Conservation (phyloP, 2,113 vertebrate species). For the Leptodactylus fuscus region DNA sequence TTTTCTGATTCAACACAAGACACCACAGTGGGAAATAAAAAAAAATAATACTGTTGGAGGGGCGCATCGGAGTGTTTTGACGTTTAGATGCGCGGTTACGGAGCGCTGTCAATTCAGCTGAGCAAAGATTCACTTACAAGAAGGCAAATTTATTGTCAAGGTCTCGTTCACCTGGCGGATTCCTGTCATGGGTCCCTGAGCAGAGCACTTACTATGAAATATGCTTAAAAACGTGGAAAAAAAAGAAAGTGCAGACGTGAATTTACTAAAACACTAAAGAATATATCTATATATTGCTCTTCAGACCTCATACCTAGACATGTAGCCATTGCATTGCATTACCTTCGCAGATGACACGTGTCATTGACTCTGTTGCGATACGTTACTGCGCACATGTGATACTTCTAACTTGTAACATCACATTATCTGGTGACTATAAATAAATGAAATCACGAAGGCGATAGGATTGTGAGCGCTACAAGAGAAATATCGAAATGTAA, state of each 20-base stretch:
- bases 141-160: constrained; percentile 14
- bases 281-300: not conserved
- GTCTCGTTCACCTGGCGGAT: not conserved
- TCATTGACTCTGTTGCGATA: not conserved
- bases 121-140: constrained; percentile 25
- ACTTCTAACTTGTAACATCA: not conserved
- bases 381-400: too few relatives aligned
- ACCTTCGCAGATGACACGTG: not conserved
- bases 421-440: too few relatives aligned
- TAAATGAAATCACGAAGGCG: not conserved
- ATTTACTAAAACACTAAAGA: not conserved
- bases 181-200: constrained; percentile 11
- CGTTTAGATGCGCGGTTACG: constrained; percentile 6
- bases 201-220: constrained; percentile 1
- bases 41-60: not conserved
- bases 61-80: not conserved
- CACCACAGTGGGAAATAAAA: not conserved
- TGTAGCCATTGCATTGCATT: not conserved
- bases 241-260: too few relatives aligned
- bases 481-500: not conserved
- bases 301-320: not conserved
- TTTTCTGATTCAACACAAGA: constrained; percentile 10
- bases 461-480: not conserved
- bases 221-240: not conserved
- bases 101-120: constrained; percentile 16